Evolutionary conservation across 2,113 vertebrate genomes (phyloP).

Genomic region (Podilymbus podiceps): DNA sequence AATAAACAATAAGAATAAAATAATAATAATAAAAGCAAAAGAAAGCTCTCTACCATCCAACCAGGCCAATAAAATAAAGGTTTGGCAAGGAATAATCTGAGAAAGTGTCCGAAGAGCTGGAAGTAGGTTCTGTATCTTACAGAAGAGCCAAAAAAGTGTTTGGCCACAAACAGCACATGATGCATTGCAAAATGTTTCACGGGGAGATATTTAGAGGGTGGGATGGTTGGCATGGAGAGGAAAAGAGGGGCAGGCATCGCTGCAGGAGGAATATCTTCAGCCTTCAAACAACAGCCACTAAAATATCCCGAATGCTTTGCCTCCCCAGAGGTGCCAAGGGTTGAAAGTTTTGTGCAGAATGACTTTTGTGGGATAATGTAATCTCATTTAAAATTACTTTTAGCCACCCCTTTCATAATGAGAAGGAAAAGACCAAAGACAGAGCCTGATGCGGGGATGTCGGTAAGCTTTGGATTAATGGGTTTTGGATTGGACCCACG

Average conservation of each 20-base stretch:
- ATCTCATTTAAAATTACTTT: not conserved
- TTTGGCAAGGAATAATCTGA: slow-evolving; percentile 36
- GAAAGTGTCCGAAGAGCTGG: slow-evolving; percentile 11
- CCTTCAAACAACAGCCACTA: slow-evolving; percentile 45
- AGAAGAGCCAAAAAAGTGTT: slow-evolving; percentile 59
- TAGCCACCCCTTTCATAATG: not conserved
- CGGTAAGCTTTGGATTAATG: not conserved
- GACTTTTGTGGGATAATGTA: not conserved
- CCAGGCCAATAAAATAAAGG: not conserved
- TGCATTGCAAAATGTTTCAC: slow-evolving; percentile 34
- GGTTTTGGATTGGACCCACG: not conserved
- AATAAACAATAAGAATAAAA: not conserved
- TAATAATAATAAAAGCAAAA: not conserved
- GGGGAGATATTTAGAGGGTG: slow-evolving; percentile 11
- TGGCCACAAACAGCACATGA: slow-evolving; percentile 32
- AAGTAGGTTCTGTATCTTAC: not conserved
- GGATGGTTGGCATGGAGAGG: slow-evolving; percentile 19
- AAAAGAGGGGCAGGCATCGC: not conserved
- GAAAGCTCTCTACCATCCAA: not conserved
- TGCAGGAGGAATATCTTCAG: not conserved
- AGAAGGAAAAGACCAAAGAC: not conserved
- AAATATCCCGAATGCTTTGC: not conserved
- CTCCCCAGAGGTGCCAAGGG: not conserved
- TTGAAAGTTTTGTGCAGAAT: not conserved
- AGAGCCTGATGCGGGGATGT: not conserved